Evolutionary conservation across 2,113 vertebrate genomes (phyloP), one percentile per base, ranked within the genome.

Genomic region (Prolemur simus): DNA sequence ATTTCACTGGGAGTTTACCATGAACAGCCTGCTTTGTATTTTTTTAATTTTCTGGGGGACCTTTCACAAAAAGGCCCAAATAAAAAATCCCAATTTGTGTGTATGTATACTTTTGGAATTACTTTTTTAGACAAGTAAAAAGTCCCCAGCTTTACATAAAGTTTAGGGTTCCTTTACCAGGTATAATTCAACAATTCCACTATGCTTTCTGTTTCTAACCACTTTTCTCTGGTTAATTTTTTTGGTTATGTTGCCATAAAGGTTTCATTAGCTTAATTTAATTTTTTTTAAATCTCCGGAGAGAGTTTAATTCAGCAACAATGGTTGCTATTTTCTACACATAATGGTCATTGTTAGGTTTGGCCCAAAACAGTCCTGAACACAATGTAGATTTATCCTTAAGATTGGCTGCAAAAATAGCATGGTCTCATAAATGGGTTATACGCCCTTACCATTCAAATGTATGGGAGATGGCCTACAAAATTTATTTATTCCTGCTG

Each of bases 261-360:
- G 37, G 63, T 95, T 96, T 97, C 45, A 87, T 94, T 95, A 73
- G 76, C 37, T 95, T 94, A 77, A 91, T 81, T 97, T 42, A 84
- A 90, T 64, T 42, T 66, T 64, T 89, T 90, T 94, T 78, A 73
- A 87, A 95, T 94, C 95, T 95, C 93, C 77, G 86, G 76, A 92
- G 66, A 81, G 66, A 94, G 81, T 97, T 96, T 93, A 85, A 83
- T 34, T 88, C 66, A 85, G 85, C 64, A 96, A 96, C 97, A 98
- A 96, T 97, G 94, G 95, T 76, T 90, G 80, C 87, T 98, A 97
- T 98, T 98, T 97, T 97, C 94, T 94, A 87, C 93, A 91, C 88
- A 97, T 97, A 98, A 98, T 97, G 86, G 97, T 92, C 93, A 97
- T 96, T 97, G 97, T 98, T 98, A 95, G 95, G 39, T 95, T 82